Base-by-base conservation (phyloP, 2,113 vertebrate genomes). In the Esox niger region DNA sequence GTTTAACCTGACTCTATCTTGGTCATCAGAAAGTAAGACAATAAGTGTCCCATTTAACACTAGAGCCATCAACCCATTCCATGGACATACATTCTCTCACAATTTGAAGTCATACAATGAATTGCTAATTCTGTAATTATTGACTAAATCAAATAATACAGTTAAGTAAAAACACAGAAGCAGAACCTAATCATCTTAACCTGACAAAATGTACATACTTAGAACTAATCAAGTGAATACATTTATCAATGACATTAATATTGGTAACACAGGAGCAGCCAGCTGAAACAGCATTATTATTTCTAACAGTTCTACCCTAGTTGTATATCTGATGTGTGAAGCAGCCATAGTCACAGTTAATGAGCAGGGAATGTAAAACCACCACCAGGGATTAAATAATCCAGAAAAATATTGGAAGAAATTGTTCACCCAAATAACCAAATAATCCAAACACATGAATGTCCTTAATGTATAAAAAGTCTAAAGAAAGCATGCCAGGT, bases 211-310 rank as follows among this genome's bases (percentile, higher is more conserved):
- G 20, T 49, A 68, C n/a, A 26, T 61, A 75, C 73, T 81, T 8
- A 38, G 35, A 76, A 77, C 63, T 79, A 75, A 38, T 38, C 11
- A 38, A 43, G 35, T 43, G 4, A 43, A 71, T 73, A 52, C 27
- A 55, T 32, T 54, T 21, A 71, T 58, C 62, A 49, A 20, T 21
- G 6, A n/a, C 4, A 23, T 15, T 9, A n/a, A 52, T 2, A 52
- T n/a, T 52, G 20, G n/a, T 11, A 64, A 77, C 65, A 72, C 64
- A 33, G 15, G 26, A 76, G 79, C 81, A 84, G 76, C 79, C 71
- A 79, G 70, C 77, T 85, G 76, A 73, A 79, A 68, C 55, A 67
- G 20, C 56, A 47, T 32, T 64, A 25, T 2, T 71, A n/a, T 72
- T 76, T 61, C 49, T 64, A 60, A 9, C 21, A 57, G 27, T 47